These are phyloP conservation scores for Glossosoma conforme DNA, from an alignment of 1,140 invertebrate species.

Conservation along the genomic window DNA sequence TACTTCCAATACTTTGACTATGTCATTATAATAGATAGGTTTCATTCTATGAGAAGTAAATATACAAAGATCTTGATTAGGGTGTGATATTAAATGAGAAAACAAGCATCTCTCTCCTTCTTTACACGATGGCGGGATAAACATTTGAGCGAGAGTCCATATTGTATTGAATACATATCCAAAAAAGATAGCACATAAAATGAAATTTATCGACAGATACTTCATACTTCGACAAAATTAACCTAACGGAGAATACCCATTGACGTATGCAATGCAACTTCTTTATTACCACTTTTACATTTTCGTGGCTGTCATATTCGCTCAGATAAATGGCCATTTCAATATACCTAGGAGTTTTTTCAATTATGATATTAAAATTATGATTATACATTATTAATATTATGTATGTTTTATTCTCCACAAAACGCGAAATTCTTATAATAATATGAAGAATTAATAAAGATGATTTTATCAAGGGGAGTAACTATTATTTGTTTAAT, in stretches of 20 bases:
- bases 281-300: too few relatives aligned
- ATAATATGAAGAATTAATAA: too few relatives aligned
- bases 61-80: conserved; percentile 54
- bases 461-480: too few relatives aligned
- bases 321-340: too few relatives aligned
- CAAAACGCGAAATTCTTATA: too few relatives aligned
- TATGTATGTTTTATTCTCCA: too few relatives aligned
- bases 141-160: conserved; percentile 67
- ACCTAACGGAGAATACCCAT: neutral
- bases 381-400: too few relatives aligned
- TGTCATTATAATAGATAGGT: conserved; percentile 42
- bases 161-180: conserved; percentile 68
- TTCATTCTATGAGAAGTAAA: conserved; percentile 52
- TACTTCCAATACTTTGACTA: conserved; percentile 37
- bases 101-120: conserved; percentile 54
- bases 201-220: conserved; percentile 48
- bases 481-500: too few relatives aligned
- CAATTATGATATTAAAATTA: too few relatives aligned
- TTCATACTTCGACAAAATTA: conserved; percentile 34
- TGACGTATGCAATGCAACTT: too few relatives aligned
- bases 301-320: too few relatives aligned
- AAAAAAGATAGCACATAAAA: conserved; percentile 60
- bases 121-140: conserved; percentile 63
- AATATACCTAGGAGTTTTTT: too few relatives aligned
- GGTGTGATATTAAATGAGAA: conserved; percentile 52